phyloP scores from a whole-genome alignment of 2,113 vertebrate genomes.

The Cyrtonyx montezumae region DNA sequence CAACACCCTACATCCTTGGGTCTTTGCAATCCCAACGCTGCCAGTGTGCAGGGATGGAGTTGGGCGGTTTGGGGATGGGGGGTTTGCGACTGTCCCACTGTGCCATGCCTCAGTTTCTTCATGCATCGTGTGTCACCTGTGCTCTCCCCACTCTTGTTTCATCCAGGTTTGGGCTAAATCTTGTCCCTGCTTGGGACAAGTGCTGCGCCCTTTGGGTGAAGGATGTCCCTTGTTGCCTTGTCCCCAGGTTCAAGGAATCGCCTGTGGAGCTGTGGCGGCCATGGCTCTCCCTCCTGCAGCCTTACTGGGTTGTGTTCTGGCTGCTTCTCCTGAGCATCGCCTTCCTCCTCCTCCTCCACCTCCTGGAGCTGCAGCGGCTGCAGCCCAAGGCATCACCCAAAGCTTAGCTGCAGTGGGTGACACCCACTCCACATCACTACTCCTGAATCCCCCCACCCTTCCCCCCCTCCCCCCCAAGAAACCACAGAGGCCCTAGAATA shows the following conservation, averaged over 20 bases:
- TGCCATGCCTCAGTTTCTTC: neutral
- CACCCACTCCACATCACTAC: accelerated
- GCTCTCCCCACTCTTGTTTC: neutral
- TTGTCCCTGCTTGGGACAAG: neutral
- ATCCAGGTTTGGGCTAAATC: neutral
- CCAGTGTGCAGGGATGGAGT: neutral
- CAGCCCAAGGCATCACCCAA: neutral
- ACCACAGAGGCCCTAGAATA: neutral
- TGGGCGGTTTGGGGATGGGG: neutral
- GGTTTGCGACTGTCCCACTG: neutral
- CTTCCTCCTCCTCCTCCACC: slow-evolving; percentile 65
- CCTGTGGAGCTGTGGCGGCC: slow-evolving; percentile 47
- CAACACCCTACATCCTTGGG: neutral
- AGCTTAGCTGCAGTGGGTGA: neutral
- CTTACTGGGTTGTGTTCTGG: slow-evolving; percentile 73
- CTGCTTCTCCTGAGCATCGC: slow-evolving; percentile 74
- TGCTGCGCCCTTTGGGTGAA: accelerated
- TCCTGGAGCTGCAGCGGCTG: slow-evolving; percentile 59
- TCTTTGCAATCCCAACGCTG: neutral
- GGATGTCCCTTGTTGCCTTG: neutral
- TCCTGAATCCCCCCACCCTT: accelerated
- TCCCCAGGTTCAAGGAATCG: slow-evolving; percentile 65
- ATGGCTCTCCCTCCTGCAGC: slow-evolving; percentile 54
- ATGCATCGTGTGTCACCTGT: accelerated
- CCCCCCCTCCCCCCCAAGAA: accelerated